phyloP scores from a whole-genome alignment of 1,140 invertebrate genomes.

The Centruroides sculpturatus region DNA sequence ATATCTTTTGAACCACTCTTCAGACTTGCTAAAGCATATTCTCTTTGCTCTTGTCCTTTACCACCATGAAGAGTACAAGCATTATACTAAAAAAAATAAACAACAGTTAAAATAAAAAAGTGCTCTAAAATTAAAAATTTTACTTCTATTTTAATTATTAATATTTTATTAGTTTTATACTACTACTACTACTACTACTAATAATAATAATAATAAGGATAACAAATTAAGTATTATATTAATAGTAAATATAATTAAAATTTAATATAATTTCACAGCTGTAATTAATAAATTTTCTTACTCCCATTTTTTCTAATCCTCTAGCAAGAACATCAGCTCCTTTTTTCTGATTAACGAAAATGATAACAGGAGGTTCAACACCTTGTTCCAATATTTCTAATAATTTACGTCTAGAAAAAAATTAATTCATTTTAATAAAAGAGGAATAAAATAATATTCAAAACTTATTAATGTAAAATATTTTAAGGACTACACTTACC shows the following conservation, averaged over 20 bases:
- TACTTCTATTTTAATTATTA: neutral
- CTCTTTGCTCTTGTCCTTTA: slow-evolving; percentile 98
- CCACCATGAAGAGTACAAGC: slow-evolving; percentile 96
- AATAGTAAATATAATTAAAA: slow-evolving; percentile 2
- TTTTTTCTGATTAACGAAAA: slow-evolving; percentile 99
- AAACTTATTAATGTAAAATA: too few relatives aligned
- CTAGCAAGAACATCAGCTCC: slow-evolving; percentile 95
- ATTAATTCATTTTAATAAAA: neutral
- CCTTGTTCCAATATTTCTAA: slow-evolving; percentile 44
- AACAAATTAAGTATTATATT: neutral
- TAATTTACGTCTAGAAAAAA: slow-evolving; percentile 35
- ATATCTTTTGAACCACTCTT: slow-evolving; percentile 92
- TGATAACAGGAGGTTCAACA: slow-evolving; percentile 88
- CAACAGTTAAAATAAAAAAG: slow-evolving; percentile 12
- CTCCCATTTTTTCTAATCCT: slow-evolving; percentile 88
- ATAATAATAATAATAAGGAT: too few relatives aligned
- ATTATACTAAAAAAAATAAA: slow-evolving; percentile 49
- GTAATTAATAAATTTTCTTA: slow-evolving; percentile 27
- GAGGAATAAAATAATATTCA: too few relatives aligned
- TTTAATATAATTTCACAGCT: neutral
- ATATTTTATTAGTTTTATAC: too few relatives aligned
- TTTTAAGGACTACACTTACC: slow-evolving; percentile 32
- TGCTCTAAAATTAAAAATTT: slow-evolving; percentile 10
- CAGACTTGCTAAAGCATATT: slow-evolving; percentile 89
- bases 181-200: too few relatives aligned